Evolutionary conservation across 2,888 invertebrate species (phyloP).

Genomic region (Druceiella hillmani): DNA sequence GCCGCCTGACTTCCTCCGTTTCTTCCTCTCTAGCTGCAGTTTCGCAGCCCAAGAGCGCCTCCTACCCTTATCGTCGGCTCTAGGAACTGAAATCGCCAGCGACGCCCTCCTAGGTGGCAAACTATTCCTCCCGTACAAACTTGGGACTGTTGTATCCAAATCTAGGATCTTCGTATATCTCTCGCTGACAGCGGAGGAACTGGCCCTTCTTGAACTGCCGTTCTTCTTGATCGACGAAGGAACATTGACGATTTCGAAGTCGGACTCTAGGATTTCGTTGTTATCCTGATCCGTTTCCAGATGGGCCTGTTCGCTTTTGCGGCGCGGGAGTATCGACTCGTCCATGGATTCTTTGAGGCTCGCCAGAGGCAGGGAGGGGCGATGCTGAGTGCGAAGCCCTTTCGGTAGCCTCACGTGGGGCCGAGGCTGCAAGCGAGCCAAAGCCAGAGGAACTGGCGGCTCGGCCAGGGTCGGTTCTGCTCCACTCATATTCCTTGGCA

Average conservation of each 20-base stretch:
- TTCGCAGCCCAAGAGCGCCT: constrained; percentile 58
- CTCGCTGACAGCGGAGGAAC: constrained; percentile 45
- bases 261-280: constrained; percentile 40
- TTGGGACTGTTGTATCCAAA: constrained; percentile 34
- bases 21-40: constrained; percentile 49
- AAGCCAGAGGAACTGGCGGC: constrained; percentile 46
- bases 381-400: constrained; percentile 34
- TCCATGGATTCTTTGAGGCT: constrained; percentile 44
- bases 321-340: constrained; percentile 41
- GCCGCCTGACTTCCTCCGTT: constrained; percentile 47
- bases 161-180: constrained; percentile 44
- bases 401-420: constrained; percentile 34
- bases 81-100: constrained; percentile 37
- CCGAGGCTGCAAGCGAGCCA: constrained; percentile 36
- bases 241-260: constrained; percentile 30
- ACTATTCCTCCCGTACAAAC: background rate
- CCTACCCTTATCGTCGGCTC: constrained; percentile 49
- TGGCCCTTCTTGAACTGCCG: constrained; percentile 39
- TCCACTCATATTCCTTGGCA: no score
- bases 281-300: constrained; percentile 34
- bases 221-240: constrained; percentile 34
- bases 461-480: constrained; percentile 44
- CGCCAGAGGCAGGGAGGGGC: constrained; percentile 44
- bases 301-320: constrained; percentile 40
- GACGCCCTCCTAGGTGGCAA: constrained; percentile 41